Base-by-base conservation (phyloP, 2,888 invertebrate species). In the Pardosa pseudoannulata region DNA sequence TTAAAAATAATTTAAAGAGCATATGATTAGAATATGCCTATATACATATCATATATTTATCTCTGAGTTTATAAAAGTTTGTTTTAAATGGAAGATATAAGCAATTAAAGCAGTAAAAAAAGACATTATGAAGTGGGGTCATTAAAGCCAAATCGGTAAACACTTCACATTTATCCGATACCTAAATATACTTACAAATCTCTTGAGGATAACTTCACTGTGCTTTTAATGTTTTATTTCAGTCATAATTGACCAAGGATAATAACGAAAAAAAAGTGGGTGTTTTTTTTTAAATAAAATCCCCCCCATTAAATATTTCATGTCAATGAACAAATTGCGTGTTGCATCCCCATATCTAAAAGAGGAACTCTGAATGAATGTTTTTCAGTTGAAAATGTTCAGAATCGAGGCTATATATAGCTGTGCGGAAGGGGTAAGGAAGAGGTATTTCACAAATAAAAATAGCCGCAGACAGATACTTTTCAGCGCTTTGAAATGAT, bases 401-500 rank as follows among this genome's bases (percentile, higher is more conserved):
- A 46, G 16, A 46, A 46, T 16, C 2, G 16, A 7, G 5, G 2
- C 46, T 46, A 46, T 46, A 46, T 46, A 11, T 46, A 46, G 46
- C 16, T 9, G n/a, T 36, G 36, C 9, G 6, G 5, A 36, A 7
- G 6, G 16, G 16, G 46, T 7, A 2, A 16, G 16, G 46, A 46
- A 13, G 46, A 46, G 46, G 16, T 16, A 46, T 46, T 46, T 16
- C 13, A 7, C 7, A 16, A 16, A 16, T 46, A 46, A 46, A 46
- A 46, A 46, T 2, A 11, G 46, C 16, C 16, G 7, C 16, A 2
- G 13, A 7, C 46, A 56, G 50, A 68, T 68, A 39, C 31, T 73
- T n/a, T 68, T 32, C 31, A 16, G 16, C 65, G 46, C 46, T 50
- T 74, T 74, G 31, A 73, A 74, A 81, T 46, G 67, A 32, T 46